Conservation (phyloP, 2,888 invertebrate genomes). For the Drosophila kanekoi region DNA sequence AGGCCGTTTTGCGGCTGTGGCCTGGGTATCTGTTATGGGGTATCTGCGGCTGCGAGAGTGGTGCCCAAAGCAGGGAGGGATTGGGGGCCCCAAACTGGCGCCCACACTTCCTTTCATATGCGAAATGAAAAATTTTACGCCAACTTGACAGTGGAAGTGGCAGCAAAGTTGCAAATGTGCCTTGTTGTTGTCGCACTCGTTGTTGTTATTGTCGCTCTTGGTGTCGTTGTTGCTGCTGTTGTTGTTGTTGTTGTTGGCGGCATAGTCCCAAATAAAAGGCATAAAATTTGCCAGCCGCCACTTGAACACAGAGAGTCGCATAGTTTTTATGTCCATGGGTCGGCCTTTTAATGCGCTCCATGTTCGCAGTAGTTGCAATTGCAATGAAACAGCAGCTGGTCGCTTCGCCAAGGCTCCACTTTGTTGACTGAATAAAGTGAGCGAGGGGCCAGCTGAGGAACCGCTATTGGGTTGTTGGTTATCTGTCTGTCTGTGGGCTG, state of each 20-base stretch:
- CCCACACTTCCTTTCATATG: slow-evolving; percentile 80
- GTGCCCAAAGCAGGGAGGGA: not conserved
- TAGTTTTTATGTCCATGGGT: slow-evolving; percentile 70
- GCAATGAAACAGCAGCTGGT: slow-evolving; percentile 54
- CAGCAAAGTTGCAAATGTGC: slow-evolving; percentile 76
- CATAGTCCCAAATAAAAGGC: slow-evolving; percentile 69
- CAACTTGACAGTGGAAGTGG: slow-evolving; percentile 78
- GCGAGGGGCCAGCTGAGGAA: not conserved
- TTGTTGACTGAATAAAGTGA: not conserved
- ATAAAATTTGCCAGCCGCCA: slow-evolving; percentile 65
- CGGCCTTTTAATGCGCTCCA: slow-evolving; percentile 62
- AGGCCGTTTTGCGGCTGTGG: slow-evolving; percentile 59
- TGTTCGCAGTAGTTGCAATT: slow-evolving; percentile 41
- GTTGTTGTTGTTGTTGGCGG: slow-evolving; percentile 47
- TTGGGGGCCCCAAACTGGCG: slow-evolving; percentile 47
- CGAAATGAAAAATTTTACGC: slow-evolving; percentile 79
- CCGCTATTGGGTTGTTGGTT: slow-evolving; percentile 24
- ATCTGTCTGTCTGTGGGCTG: slow-evolving; percentile 33
- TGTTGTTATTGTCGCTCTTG: slow-evolving; percentile 29
- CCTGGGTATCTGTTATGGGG: slow-evolving; percentile 40
- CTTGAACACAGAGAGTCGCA: slow-evolving; percentile 61
- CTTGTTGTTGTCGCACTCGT: slow-evolving; percentile 49
- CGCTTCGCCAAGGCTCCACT: slow-evolving; percentile 23
- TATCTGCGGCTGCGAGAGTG: slow-evolving; percentile 14
- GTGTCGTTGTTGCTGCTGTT: slow-evolving; percentile 10